Conservation (phyloP, 1,140 invertebrate genomes). For the Microplitis demolitor region DNA sequence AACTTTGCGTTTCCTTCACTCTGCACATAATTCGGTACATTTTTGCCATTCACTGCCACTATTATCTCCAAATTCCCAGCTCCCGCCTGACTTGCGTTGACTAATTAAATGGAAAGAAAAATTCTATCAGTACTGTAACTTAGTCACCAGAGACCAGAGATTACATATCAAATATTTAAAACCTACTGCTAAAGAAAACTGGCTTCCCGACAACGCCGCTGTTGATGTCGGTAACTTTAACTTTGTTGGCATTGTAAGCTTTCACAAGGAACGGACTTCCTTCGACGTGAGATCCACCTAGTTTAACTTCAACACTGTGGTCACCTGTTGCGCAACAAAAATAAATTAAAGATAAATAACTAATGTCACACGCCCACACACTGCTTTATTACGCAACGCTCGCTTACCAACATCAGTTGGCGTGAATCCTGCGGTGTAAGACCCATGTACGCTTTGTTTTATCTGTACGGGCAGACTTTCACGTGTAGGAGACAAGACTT, state of each 20-base stretch:
- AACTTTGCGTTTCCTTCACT: constrained; percentile 96
- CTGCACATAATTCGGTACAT: constrained; percentile 98
- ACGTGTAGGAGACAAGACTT: constrained; percentile 76
- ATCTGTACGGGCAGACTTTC: constrained; percentile 73
- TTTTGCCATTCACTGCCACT: constrained; percentile 94
- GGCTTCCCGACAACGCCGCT: constrained; percentile 89
- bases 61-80: constrained; percentile 98
- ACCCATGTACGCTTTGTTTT: constrained; percentile 50
- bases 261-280: constrained; percentile 95
- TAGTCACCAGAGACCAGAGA: no score
- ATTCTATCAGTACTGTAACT: no score
- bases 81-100: constrained; percentile 81
- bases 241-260: constrained; percentile 91
- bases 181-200: constrained; percentile 90
- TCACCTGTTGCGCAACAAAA: constrained; percentile 65
- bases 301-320: constrained; percentile 88
- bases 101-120: constrained; percentile 54
- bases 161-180: constrained; percentile 40
- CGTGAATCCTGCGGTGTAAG: constrained; percentile 75
- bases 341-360: no score
- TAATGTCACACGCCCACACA: no score
- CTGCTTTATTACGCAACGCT: not conserved
- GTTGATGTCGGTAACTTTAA: constrained; percentile 88
- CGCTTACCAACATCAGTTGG: constrained; percentile 83
- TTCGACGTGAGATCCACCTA: constrained; percentile 83